These are phyloP conservation scores for Momotus momota DNA, from an alignment of 2,797 vertebrate species.

Conservation along the genomic window DNA sequence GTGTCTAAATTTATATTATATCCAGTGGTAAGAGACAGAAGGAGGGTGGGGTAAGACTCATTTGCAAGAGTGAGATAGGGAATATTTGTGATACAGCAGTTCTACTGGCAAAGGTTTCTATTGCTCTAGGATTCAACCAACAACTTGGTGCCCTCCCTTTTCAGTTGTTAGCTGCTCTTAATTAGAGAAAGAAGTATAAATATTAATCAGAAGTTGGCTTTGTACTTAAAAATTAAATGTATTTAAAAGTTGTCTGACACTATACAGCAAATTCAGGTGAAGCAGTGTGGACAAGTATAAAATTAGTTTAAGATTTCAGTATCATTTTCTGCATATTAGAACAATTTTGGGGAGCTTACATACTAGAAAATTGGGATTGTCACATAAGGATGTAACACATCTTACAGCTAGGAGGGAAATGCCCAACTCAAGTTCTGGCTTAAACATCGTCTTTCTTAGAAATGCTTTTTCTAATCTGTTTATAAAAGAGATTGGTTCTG, in stretches of 20 bases:
- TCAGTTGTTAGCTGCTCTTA: neutral
- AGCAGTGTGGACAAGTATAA: neutral
- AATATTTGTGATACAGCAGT: neutral
- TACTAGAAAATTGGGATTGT: neutral
- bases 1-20: neutral
- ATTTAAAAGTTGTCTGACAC: neutral
- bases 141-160: neutral
- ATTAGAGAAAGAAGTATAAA: neutral
- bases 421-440: neutral
- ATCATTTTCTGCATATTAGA: neutral
- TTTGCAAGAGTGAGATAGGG: neutral
- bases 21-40: neutral
- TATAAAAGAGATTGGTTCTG: neutral
- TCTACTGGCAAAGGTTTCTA: neutral
- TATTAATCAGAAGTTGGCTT: neutral
- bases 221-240: neutral
- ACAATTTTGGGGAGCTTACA: neutral
- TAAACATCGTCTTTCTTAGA: neutral
- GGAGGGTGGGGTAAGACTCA: fast-evolving
- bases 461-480: neutral
- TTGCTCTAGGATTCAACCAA: constrained; percentile 1
- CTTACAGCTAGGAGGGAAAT: neutral
- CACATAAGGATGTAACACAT: neutral
- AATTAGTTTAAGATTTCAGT: neutral
- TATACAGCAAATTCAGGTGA: neutral